Conservation (phyloP, 2,797 vertebrate species). For the Columba guinea region DNA sequence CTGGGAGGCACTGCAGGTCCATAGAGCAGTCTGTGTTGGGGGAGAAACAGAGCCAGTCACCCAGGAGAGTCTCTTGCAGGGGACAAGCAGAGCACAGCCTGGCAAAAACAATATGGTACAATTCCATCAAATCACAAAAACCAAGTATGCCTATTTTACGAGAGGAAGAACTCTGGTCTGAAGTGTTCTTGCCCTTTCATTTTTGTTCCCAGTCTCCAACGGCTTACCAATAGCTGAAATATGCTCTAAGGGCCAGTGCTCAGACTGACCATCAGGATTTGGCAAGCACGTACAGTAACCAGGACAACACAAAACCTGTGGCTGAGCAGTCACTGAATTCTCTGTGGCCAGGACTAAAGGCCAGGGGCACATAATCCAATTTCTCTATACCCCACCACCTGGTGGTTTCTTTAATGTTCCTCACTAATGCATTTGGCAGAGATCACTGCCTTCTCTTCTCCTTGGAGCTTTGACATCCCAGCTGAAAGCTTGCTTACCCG, state of each 20-base stretch:
- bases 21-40: conserved; percentile 80
- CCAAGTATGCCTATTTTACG: neutral
- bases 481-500: neutral
- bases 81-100: neutral
- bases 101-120: neutral
- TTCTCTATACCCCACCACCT: neutral
- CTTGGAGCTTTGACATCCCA: neutral
- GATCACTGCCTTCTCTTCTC: neutral
- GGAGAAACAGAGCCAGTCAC: conserved; percentile 31
- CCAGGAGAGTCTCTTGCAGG: neutral
- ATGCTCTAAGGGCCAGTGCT: neutral
- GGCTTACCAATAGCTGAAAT: neutral
- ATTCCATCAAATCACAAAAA: neutral
- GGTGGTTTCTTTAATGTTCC: neutral
- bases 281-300: neutral
- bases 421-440: conserved; percentile 8
- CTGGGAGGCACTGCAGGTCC: conserved; percentile 85
- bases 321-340: neutral
- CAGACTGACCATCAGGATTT: neutral
- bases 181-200: neutral
- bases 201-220: neutral
- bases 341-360: neutral
- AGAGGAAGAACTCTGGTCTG: neutral
- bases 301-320: neutral
- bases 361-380: neutral